Base-by-base conservation (phyloP, 2,888 invertebrate species). In the Pseudolycoriella hygida region DNA sequence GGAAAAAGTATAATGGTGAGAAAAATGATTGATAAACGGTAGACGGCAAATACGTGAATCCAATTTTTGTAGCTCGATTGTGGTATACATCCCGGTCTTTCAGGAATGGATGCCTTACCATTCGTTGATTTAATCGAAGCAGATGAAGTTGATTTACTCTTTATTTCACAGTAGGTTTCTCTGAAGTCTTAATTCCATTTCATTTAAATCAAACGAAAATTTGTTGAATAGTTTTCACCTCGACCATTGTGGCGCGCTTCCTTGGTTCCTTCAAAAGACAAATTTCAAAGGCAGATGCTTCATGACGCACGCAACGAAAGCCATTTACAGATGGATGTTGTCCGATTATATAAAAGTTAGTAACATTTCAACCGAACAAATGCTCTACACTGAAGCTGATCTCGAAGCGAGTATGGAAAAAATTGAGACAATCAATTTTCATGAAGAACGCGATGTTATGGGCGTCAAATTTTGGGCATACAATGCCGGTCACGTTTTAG, bases 301-400 rank as follows among this genome's bases (percentile, higher is more conserved):
- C 61, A 98, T 98, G 98, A 98, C 98, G 0, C 98, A 99, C 61
- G 97, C 98, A 0, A 96, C 98, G 0, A 98, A 99, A 71, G 97
- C 97, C 19, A 98, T 99, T 57, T 99, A 97, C 63, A 73, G 96
- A 52, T 97, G 97, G 96, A 74, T 98, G 30, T 71, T 98, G 2
- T 96, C 97, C 0, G 98, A 99, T 76, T 98, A 93, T 60, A 96
- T 98, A 49, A 97, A 97, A 81, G 96, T 98, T 50, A 88, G 94
- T 62, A 96, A 96, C 58, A 94, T 96, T 56, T 89, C 93, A 17
- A 89, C 93, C 0, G 92, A 92, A 57, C 90, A 92, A 64, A 92
- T 92, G 88, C 68, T 99, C 17, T 99, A 96, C 61, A 89, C 93
- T 0, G 98, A 99, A 64, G 85, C 88, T 0, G 98, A 99, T 64